These are phyloP conservation scores for Lasaia peninsularis DNA, from an alignment of 1,140 invertebrate genomes.

Conservation along the genomic window DNA sequence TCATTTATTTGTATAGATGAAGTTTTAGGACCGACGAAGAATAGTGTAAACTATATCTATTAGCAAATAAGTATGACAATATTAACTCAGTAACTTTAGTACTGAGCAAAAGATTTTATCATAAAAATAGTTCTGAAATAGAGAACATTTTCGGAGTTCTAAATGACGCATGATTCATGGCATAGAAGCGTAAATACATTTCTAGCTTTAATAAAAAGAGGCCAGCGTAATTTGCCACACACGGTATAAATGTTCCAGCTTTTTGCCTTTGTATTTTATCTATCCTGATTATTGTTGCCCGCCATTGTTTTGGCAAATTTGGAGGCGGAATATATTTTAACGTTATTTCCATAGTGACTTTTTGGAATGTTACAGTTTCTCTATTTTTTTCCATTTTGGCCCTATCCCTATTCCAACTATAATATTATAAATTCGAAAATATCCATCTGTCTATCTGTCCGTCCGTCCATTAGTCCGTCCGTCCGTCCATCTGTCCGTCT, in stretches of 20 bases:
- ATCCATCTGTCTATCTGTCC: no score
- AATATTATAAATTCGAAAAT: no score
- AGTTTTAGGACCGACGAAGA: no score
- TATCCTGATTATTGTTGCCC: not conserved
- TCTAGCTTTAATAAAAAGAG: slow-evolving; percentile 7
- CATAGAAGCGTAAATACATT: slow-evolving; percentile 1
- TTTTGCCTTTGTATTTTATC: slow-evolving; percentile 6
- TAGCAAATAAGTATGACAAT: no score
- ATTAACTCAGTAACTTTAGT: no score
- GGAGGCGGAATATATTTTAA: not conserved
- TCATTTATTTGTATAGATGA: no score
- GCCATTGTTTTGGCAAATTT: slow-evolving; percentile 1
- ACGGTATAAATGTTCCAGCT: slow-evolving; percentile 1
- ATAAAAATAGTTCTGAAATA: not conserved
- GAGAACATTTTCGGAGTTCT: not conserved
- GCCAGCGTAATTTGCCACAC: not conserved
- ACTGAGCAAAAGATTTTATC: no score
- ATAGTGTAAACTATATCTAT: no score
- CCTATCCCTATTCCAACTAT: no score
- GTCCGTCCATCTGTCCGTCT: no score
- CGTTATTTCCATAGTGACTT: not conserved
- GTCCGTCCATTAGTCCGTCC: no score
- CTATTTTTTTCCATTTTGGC: no score
- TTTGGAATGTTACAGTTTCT: not conserved
- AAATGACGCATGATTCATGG: not conserved